These are phyloP conservation scores for Salminus brasiliensis DNA, from an alignment of 2,113 vertebrate genomes.

Conservation along the genomic window DNA sequence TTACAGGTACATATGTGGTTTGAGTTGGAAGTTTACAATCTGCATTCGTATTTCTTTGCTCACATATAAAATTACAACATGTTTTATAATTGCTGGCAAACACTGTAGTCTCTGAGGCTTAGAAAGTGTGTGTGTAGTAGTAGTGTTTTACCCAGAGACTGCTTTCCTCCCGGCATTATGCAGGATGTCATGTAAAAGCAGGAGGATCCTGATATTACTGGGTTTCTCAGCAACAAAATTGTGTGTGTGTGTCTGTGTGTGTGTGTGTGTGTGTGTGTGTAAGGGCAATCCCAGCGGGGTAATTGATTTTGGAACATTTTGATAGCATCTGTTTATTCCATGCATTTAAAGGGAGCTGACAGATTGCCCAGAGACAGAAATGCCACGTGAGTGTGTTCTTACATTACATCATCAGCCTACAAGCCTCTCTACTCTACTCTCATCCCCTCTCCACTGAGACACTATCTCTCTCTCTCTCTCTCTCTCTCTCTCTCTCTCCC, in stretches of 20 bases:
- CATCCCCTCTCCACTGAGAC: constrained; percentile 9
- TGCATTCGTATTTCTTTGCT: too few species aligned
- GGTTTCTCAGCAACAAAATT: neutral
- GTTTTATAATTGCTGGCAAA: too few species aligned
- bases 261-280: constrained; percentile 6
- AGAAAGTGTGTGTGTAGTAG: too few species aligned
- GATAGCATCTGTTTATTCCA: constrained; percentile 42
- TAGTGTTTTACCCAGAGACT: too few species aligned
- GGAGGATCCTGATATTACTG: neutral
- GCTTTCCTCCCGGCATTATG: neutral
- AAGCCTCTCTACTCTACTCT: constrained; percentile 12
- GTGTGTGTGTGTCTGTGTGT: too few species aligned
- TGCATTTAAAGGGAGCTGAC: constrained; percentile 39
- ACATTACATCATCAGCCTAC: constrained; percentile 40
- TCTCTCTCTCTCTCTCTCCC: constrained; percentile 7
- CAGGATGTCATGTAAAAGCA: constrained; percentile 11
- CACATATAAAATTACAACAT: too few species aligned
- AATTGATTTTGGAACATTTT: constrained; percentile 39
- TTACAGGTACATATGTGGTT: too few species aligned
- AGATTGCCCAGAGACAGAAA: constrained; percentile 13
- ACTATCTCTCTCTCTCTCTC: neutral
- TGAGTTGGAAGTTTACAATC: too few species aligned
- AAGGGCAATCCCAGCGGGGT: constrained; percentile 26
- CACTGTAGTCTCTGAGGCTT: too few species aligned
- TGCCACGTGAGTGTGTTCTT: constrained; percentile 11